Conservation (phyloP, 2,113 vertebrate species). For the Redunca redunca region DNA sequence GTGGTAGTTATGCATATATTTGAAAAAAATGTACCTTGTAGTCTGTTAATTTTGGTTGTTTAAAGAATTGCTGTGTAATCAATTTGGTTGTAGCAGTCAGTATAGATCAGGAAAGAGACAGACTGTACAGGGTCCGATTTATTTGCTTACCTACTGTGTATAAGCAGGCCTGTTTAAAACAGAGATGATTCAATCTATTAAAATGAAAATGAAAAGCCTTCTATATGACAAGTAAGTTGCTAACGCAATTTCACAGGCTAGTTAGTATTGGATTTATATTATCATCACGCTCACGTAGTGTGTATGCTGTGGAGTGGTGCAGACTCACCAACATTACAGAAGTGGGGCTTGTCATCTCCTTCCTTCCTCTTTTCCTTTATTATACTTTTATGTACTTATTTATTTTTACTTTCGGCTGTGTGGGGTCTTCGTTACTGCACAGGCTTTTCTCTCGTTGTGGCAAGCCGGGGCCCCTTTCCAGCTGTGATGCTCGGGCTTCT, state of each 20-base stretch:
- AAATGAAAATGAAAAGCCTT: background rate
- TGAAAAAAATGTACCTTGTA: background rate
- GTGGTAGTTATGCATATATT: background rate
- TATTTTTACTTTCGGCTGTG: background rate
- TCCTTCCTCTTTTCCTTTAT: background rate
- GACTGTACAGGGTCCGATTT: background rate
- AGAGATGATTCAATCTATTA: background rate
- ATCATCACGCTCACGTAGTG: background rate
- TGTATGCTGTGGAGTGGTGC: too few relatives aligned
- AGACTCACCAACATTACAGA: background rate
- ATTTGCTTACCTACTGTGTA: background rate
- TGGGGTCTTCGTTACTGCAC: background rate
- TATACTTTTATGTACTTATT: background rate
- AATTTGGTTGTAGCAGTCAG: background rate
- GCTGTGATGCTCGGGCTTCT: background rate
- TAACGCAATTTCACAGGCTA: background rate
- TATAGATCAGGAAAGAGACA: background rate
- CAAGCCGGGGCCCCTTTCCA: background rate
- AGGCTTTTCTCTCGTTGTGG: background rate
- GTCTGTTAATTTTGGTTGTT: background rate
- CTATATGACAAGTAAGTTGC: background rate
- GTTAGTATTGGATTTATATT: background rate
- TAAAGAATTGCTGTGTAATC: background rate
- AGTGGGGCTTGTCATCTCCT: rapidly evolving
- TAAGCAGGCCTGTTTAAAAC: background rate